Percentiles rank a stretch among this genome's conserved stretches.
phyloP scores from a whole-genome alignment of 1,140 invertebrate genomes.

The Kradibia gibbosae region DNA sequence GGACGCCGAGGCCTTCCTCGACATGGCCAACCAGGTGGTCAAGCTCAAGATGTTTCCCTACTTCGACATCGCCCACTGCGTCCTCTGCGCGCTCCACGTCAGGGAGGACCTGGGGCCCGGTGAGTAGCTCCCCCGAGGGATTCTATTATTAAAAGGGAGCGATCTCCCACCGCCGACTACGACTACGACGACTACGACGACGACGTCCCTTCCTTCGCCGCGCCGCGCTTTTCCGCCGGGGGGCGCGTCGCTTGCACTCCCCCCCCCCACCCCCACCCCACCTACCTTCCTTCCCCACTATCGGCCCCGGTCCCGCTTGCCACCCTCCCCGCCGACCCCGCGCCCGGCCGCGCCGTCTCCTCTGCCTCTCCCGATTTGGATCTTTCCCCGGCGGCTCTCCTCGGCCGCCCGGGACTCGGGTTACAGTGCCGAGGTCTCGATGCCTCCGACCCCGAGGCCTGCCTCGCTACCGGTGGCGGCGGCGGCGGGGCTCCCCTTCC shows the following conservation, averaged over 20 bases:
- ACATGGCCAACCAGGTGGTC: conserved; percentile 98
- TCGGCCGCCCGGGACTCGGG: background rate
- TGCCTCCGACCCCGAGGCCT: too few relatives aligned
- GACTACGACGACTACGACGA: too few relatives aligned
- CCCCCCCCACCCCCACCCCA: too few relatives aligned
- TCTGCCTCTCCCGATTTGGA: conserved; percentile 40
- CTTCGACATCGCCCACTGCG: conserved; percentile 84
- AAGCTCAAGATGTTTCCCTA: conserved; percentile 99
- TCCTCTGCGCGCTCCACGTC: conserved; percentile 91
- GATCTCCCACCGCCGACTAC: background rate
- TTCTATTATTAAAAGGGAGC: conserved; percentile 49
- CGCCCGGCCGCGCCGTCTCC: background rate
- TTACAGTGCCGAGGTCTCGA: background rate
- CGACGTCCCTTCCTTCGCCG: too few relatives aligned
- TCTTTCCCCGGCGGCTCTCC: background rate
- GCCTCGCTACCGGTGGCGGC: too few relatives aligned
- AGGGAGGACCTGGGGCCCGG: conserved; percentile 95
- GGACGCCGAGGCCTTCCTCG: conserved; percentile 97
- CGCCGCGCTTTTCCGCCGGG: too few relatives aligned
- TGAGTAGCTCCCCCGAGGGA: conserved; percentile 70
- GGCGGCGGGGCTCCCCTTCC: too few relatives aligned
- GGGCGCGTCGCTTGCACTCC: too few relatives aligned
- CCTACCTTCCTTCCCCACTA: too few relatives aligned
- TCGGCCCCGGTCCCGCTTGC: too few relatives aligned
- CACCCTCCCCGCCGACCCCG: too few relatives aligned